These are phyloP conservation scores for Caenorhabditis angaria DNA, from an alignment of 2,888 invertebrate genomes.

Conservation along the genomic window DNA sequence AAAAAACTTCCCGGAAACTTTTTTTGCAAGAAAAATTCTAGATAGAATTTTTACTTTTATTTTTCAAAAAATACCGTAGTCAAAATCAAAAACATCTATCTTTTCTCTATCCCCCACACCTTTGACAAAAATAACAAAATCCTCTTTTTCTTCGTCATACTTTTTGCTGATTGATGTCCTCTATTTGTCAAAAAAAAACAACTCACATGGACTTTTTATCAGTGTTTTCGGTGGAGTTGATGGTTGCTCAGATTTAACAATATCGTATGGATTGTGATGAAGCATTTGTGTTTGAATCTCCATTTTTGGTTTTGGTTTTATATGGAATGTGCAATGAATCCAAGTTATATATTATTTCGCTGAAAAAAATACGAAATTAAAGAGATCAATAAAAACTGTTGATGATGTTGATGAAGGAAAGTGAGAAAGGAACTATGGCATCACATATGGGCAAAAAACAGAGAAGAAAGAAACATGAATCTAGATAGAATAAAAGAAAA, in stretches of 20 bases:
- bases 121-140: neutral
- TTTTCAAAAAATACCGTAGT: neutral
- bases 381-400: too few relatives aligned
- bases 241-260: constrained; percentile 53
- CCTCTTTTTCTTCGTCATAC: too few relatives aligned
- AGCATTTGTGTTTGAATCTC: constrained; percentile 47
- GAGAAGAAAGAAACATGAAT: neutral
- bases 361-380: neutral
- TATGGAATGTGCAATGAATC: neutral
- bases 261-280: constrained; percentile 59
- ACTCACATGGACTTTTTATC: constrained; percentile 48
- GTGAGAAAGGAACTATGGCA: too few relatives aligned
- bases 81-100: neutral
- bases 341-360: neutral
- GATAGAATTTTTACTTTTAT: neutral
- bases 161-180: too few relatives aligned
- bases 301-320: constrained; percentile 20
- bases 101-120: too few relatives aligned
- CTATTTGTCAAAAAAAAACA: neutral
- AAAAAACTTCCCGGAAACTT: too few relatives aligned
- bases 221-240: constrained; percentile 42
- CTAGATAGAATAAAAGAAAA: constrained; percentile 7
- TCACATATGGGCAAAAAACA: too few relatives aligned
- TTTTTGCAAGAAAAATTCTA: too few relatives aligned
- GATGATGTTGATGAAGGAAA: neutral